These are phyloP conservation scores for Muntiacus muntjak DNA, from an alignment of 2,113 vertebrate species.

Conservation along the genomic window DNA sequence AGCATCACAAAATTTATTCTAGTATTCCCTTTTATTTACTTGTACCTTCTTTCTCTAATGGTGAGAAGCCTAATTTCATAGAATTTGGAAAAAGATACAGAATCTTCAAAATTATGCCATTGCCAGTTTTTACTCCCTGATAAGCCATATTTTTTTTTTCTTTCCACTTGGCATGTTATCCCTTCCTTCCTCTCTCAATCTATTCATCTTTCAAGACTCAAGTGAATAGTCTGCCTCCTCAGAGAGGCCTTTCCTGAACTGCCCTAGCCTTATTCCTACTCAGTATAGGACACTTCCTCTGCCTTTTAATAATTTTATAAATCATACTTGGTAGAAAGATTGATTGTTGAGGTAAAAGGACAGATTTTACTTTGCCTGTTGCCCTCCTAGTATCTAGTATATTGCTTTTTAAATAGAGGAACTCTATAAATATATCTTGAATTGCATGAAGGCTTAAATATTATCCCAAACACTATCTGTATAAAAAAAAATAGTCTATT, in stretches of 20 bases:
- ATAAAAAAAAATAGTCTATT: background rate
- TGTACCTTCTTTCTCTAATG: conserved; percentile 29
- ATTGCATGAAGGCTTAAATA: background rate
- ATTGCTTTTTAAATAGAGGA: conserved; percentile 27
- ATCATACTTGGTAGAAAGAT: background rate
- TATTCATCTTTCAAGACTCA: background rate
- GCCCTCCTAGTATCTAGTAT: background rate
- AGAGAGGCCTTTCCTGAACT: background rate
- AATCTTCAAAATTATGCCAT: background rate
- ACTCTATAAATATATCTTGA: background rate
- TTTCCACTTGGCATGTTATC: background rate
- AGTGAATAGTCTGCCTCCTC: background rate
- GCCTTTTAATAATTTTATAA: background rate
- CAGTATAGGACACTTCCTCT: background rate
- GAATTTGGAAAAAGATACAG: conserved; percentile 4
- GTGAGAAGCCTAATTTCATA: background rate
- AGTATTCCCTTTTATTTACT: background rate
- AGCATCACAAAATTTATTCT: background rate
- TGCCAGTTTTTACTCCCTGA: background rate
- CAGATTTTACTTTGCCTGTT: background rate
- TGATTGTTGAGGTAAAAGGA: background rate
- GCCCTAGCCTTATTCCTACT: background rate
- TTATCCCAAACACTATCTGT: background rate
- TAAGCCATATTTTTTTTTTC: background rate
- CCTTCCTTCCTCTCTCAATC: background rate